These are phyloP conservation scores for Onchidella celtica DNA, from an alignment of 2,888 invertebrate species.

Conservation along the genomic window DNA sequence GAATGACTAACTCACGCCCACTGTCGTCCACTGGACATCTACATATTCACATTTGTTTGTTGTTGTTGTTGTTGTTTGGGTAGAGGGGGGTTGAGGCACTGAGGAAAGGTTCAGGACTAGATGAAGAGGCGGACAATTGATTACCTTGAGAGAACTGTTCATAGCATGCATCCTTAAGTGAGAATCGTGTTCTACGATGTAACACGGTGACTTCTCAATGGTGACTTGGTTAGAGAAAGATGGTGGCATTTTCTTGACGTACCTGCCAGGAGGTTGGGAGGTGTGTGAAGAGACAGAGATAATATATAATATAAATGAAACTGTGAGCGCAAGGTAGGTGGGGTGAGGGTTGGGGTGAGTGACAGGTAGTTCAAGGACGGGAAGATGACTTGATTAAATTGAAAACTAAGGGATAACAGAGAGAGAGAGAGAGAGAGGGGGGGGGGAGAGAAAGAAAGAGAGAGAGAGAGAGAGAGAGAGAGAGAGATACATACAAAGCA, in stretches of 20 bases:
- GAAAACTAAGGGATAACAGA: background rate
- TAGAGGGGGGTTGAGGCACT: background rate
- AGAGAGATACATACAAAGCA: too few relatives aligned
- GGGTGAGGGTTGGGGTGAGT: background rate
- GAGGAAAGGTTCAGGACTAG: background rate
- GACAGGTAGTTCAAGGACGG: background rate
- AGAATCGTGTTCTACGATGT: constrained; percentile 97
- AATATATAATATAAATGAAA: too few relatives aligned
- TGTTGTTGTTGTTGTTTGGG: too few relatives aligned
- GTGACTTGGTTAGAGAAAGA: constrained; percentile 95
- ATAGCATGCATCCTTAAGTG: constrained; percentile 96
- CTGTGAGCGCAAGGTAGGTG: background rate
- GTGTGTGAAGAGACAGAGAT: too few relatives aligned
- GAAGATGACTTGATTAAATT: background rate
- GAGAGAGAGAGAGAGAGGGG: too few relatives aligned
- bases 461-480: background rate
- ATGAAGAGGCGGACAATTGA: too few relatives aligned
- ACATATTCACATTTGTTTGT: background rate
- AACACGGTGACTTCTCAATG: constrained; percentile 98
- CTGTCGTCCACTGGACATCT: background rate
- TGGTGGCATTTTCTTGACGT: constrained; percentile 91
- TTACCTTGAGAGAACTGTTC: constrained; percentile 92
- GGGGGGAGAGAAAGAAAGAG: background rate
- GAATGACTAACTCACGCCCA: too few relatives aligned
- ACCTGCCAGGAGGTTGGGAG: constrained; percentile 86